Evolutionary conservation across 2,113 vertebrate species (phyloP), one percentile per base, ranked within the genome.

Genomic region (Phaethon lepturus): DNA sequence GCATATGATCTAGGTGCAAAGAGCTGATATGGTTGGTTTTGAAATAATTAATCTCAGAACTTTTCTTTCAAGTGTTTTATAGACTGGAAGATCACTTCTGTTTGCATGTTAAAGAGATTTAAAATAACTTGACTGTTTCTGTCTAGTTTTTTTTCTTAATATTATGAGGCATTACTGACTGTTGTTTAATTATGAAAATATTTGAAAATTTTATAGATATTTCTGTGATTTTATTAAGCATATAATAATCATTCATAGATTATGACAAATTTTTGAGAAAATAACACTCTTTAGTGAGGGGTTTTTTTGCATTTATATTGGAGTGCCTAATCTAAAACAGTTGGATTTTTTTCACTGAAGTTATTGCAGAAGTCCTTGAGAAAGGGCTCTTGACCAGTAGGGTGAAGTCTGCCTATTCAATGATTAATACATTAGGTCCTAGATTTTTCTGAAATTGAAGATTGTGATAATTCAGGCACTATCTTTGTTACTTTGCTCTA

Each of bases 121-220:
- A 11, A 50, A 45, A 14, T 56, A 63, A 33, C 0, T 29, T 29
- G 7, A 56, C 0, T 4, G 8, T 58, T 45, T 82, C 4, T 68
- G 11, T 52, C 14, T 1, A 6, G 5, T 8, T 29, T 33, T 71
- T 53, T 71, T 59, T 23, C 8, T 50, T 75, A 47, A 29, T 50
- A 17, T 1, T 49, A 0, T 24, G 7, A 13, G 7, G 0, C 7
- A 56, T 47, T 17, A 23, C 28, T 86, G n/a, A 44, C 9, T 55
- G 5, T 5, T 83, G 4, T 69, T 66, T 45, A 86, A 64, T 84
- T 58, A 47, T 31, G 18, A 72, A 84, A 81, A 68, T 42, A 74
- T 59, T 73, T 71, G 3, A 38, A 82, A 86, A 50, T 2, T 5
- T 81, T 75, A 28, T 58, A 17, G 10, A 31, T 52, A 80, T 9